Conservation (phyloP, 2,113 vertebrate species). For the Mustelus asterias region DNA sequence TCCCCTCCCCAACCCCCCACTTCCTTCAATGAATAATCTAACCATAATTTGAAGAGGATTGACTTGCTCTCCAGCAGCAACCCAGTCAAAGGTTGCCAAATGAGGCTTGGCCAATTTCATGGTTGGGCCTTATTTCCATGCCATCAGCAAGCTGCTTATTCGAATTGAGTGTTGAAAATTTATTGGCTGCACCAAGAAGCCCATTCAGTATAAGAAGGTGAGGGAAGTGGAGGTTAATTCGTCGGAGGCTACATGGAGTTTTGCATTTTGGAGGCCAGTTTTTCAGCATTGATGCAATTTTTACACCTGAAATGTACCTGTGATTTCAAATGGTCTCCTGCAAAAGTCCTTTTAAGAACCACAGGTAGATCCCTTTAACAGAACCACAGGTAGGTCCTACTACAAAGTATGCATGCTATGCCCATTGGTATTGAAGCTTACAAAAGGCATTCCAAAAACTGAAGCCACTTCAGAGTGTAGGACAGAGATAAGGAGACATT, state of each 20-base stretch:
- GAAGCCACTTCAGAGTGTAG: background rate
- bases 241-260: background rate
- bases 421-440: background rate
- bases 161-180: background rate
- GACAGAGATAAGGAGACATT: too few species aligned
- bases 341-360: background rate
- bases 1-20: background rate
- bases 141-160: background rate
- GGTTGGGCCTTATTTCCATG: background rate
- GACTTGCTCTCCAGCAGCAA: background rate
- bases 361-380: background rate
- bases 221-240: background rate
- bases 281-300: background rate
- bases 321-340: background rate
- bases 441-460: background rate
- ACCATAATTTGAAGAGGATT: background rate
- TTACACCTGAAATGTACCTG: background rate
- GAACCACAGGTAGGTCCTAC: background rate
- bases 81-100: background rate
- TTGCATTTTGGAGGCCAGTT: background rate
- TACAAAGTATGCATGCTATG: background rate
- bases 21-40: background rate
- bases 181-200: background rate
- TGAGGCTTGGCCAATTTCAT: background rate
- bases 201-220: background rate